phyloP scores from a whole-genome alignment of 2,113 vertebrate species.

The Sapajus apella region DNA sequence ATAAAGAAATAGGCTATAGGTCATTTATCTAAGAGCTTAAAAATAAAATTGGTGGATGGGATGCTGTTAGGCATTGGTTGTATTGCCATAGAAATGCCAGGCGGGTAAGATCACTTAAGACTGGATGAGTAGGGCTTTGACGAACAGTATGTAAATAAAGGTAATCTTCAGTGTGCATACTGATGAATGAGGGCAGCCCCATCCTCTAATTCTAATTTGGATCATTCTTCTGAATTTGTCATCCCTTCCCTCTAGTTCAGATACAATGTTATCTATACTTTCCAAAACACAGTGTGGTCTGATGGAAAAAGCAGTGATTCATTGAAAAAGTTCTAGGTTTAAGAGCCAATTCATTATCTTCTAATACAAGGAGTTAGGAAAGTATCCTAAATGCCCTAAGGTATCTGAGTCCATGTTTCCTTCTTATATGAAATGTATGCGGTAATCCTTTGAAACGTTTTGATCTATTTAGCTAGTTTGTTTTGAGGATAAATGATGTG shows the following conservation, averaged over 20 bases:
- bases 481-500: neutral
- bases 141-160: neutral
- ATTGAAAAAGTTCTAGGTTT: neutral
- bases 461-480: neutral
- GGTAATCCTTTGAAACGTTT: neutral
- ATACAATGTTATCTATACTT: neutral
- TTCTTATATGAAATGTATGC: neutral
- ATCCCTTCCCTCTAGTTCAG: neutral
- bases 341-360: neutral
- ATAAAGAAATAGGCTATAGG: neutral
- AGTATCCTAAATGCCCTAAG: neutral
- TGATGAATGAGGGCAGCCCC: no score
- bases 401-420: neutral
- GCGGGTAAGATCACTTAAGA: no score
- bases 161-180: no score
- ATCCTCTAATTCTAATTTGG: neutral
- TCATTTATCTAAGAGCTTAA: neutral
- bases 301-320: neutral
- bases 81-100: neutral
- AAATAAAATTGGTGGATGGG: neutral
- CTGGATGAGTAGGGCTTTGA: neutral
- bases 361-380: neutral
- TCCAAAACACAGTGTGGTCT: neutral
- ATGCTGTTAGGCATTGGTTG: rapidly evolving
- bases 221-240: neutral